These are phyloP conservation scores for Platycheirus albimanus DNA, from an alignment of 2,888 invertebrate genomes.

Conservation along the genomic window DNA sequence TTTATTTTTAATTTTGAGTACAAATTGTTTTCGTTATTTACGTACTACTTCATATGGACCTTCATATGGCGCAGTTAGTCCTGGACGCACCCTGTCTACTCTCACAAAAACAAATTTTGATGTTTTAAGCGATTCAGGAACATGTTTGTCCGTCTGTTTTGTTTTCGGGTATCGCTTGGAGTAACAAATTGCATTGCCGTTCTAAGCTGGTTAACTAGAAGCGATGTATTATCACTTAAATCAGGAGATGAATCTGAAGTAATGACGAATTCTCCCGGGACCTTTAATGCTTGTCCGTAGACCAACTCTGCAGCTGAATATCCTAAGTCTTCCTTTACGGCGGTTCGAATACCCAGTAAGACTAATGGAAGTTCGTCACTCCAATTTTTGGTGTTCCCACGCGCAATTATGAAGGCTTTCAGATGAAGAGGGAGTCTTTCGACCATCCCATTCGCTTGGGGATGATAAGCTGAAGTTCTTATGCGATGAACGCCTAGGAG, in stretches of 20 bases:
- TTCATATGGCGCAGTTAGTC: too few species aligned
- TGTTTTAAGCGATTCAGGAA: neutral
- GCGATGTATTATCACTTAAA: neutral
- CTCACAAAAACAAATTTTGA: conserved; percentile 7
- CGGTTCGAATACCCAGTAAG: neutral
- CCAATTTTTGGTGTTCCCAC: neutral
- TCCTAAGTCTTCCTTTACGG: neutral
- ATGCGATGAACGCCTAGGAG: neutral
- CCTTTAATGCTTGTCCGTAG: neutral
- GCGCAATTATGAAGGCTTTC: conserved; percentile 3
- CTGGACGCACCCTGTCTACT: neutral
- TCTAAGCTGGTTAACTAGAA: conserved; percentile 1
- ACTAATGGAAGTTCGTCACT: neutral
- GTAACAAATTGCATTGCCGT: conserved; percentile 13
- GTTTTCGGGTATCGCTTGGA: neutral
- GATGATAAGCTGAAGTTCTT: conserved; percentile 6
- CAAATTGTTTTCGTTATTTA: conserved; percentile 1
- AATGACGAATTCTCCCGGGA: neutral
- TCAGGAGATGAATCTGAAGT: neutral
- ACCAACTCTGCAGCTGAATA: neutral
- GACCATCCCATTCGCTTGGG: conserved; percentile 3
- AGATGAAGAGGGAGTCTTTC: conserved; percentile 1
- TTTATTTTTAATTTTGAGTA: conserved; percentile 1
- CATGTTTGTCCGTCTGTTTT: conserved; percentile 1
- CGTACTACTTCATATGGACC: neutral